Evolutionary conservation across 2,113 vertebrate species (phyloP).

Genomic region (Burhinus bistriatus): DNA sequence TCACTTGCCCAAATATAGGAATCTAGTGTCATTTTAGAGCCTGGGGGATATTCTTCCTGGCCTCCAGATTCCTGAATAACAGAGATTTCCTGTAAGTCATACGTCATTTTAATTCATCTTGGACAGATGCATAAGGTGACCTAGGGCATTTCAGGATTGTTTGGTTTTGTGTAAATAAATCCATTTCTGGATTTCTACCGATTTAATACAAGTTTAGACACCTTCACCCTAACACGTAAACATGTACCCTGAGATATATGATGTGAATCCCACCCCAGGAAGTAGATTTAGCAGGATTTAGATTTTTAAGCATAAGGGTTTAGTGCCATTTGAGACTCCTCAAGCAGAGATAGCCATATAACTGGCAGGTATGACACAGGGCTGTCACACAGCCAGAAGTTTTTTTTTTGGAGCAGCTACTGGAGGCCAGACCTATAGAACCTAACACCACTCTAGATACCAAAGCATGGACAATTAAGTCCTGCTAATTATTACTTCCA

Average conservation of each 20-base stretch:
- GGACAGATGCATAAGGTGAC: not conserved
- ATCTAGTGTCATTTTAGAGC: not conserved
- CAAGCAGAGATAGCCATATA: not conserved
- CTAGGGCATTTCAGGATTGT: not conserved
- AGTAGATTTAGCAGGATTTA: not conserved
- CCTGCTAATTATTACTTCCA: not conserved
- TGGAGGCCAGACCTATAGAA: not conserved
- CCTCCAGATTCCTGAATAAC: not conserved
- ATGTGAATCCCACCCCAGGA: not conserved
- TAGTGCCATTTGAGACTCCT: not conserved
- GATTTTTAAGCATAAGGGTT: not conserved
- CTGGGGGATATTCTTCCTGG: not conserved
- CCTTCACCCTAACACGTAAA: not conserved
- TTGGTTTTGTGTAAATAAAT: not conserved
- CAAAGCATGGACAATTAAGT: not conserved
- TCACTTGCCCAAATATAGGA: not conserved
- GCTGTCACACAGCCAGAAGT: not conserved
- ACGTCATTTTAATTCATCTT: not conserved
- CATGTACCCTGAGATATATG: accelerated
- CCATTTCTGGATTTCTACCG: not conserved
- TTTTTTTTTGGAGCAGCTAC: not conserved
- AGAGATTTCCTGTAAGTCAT: not conserved
- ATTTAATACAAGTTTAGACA: not conserved
- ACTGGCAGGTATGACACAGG: not conserved
- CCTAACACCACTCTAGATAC: not conserved